Base-by-base conservation (phyloP, 2,888 invertebrate species). In the Pandemis heparana region DNA sequence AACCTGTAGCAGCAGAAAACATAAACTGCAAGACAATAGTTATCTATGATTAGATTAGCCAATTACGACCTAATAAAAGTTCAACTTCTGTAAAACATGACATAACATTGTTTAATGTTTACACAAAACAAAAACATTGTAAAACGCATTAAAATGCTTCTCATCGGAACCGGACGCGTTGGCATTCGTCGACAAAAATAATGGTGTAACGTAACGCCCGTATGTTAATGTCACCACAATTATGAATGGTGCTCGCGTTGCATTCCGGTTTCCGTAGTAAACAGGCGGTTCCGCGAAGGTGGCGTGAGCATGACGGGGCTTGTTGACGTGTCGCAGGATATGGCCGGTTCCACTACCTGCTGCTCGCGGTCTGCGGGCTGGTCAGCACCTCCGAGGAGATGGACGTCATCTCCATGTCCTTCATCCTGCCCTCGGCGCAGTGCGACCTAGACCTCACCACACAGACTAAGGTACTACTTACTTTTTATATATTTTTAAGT, bases 351-450 rank as follows among this genome's bases (percentile, higher is more conserved):
- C 98, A 98, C 93, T 97, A 97, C 93, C 95, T 97, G 85, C 95
- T 98, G 88, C 95, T 98, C 95, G 96, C 97, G 88, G 97, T 98
- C 90, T 98, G 98, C 95, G 98, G 98, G 82, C 97, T 98, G 94
- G 98, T 98, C 92, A 97, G 97, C 95, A 98, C 98, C 81, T 98
- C 98, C 91, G 98, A 98, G 95, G 98, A 98, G 95, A 98, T 98
- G 97, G 98, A 98, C 95, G 98, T 98, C 95, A 97, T 98, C 86
- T 98, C 97, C 83, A 98, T 98, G 97, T 98, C 98, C 80, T 98
- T 98, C 95, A 97, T 98, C 91, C 95, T 98, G 77, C 98, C 98
- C 62, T 97, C 98, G 83, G 98, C 98, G 79, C 97, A 98, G 92
- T 98, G 98, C 95, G 98, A 98, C 95, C 95, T 98, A 89, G 93